These are phyloP conservation scores for Cecropterus lyciades DNA, from an alignment of 1,140 invertebrate species.

Conservation along the genomic window DNA sequence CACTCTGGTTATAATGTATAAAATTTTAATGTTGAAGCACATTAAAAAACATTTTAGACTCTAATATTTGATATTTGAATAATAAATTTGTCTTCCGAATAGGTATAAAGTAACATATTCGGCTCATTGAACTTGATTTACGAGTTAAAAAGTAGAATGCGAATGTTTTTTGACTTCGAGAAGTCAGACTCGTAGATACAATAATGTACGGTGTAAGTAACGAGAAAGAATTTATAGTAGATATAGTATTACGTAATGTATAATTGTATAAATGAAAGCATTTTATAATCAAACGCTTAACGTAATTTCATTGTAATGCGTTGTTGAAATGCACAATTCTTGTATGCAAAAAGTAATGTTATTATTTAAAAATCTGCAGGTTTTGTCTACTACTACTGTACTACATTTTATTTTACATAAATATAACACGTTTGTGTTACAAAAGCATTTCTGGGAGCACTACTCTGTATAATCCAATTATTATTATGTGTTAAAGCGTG, in stretches of 20 bases:
- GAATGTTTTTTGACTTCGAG: slow-evolving; percentile 63
- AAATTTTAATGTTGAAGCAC: slow-evolving; percentile 18
- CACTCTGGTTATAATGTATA: background rate
- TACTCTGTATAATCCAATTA: too few species aligned
- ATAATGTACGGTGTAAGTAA: slow-evolving; percentile 59
- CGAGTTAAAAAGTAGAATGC: slow-evolving; percentile 52
- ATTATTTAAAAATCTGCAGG: too few species aligned
- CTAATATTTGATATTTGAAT: slow-evolving; percentile 45
- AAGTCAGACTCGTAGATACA: slow-evolving; percentile 31
- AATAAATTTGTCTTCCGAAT: slow-evolving; percentile 83
- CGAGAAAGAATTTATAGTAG: slow-evolving; percentile 73
- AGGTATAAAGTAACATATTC: slow-evolving; percentile 72
- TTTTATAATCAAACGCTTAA: slow-evolving; percentile 1
- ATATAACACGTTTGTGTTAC: too few species aligned
- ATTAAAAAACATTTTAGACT: slow-evolving; percentile 40
- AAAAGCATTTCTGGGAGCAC: too few species aligned
- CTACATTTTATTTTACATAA: too few species aligned
- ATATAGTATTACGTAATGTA: slow-evolving; percentile 36
- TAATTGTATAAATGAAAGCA: slow-evolving; percentile 26
- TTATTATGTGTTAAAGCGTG: too few species aligned
- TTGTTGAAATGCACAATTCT: too few species aligned
- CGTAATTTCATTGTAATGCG: too few species aligned
- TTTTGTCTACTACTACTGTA: too few species aligned
- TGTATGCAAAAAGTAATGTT: too few species aligned
- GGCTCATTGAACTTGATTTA: slow-evolving; percentile 58